phyloP scores from a whole-genome alignment of 1,140 invertebrate genomes.

The Pachypsylla venusta region DNA sequence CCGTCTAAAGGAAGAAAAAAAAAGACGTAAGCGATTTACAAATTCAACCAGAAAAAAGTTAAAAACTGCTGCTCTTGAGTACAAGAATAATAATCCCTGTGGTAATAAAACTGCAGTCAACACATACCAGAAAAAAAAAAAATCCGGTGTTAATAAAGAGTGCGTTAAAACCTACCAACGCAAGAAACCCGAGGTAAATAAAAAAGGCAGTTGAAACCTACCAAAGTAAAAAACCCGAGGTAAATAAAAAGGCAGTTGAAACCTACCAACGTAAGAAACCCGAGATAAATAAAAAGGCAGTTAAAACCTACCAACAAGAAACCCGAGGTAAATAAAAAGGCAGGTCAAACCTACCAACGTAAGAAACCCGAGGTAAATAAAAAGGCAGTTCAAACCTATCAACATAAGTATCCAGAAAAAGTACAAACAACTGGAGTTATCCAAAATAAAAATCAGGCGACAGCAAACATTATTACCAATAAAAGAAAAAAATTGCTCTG shows the following conservation, averaged over 20 bases:
- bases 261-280: neutral
- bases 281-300: neutral
- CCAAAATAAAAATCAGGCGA: no score
- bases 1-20: no score
- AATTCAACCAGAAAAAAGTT: neutral
- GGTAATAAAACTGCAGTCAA: neutral
- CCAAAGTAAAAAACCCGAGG: neutral
- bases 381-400: neutral
- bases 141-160: neutral
- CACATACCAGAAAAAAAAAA: neutral
- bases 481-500: neutral
- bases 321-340: neutral
- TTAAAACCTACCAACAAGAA: neutral
- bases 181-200: neutral
- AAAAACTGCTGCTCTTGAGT: neutral
- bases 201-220: neutral
- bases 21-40: neutral
- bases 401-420: no score
- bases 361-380: neutral
- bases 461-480: neutral
- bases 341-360: conserved; percentile 11
- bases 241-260: neutral
- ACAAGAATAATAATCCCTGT: neutral
- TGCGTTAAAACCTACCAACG: neutral
- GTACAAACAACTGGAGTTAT: no score